Percentiles rank a stretch among this genome's conserved stretches.
Evolutionary conservation across 1,140 invertebrate genomes (phyloP).

Genomic region (Drosophila funebris): DNA sequence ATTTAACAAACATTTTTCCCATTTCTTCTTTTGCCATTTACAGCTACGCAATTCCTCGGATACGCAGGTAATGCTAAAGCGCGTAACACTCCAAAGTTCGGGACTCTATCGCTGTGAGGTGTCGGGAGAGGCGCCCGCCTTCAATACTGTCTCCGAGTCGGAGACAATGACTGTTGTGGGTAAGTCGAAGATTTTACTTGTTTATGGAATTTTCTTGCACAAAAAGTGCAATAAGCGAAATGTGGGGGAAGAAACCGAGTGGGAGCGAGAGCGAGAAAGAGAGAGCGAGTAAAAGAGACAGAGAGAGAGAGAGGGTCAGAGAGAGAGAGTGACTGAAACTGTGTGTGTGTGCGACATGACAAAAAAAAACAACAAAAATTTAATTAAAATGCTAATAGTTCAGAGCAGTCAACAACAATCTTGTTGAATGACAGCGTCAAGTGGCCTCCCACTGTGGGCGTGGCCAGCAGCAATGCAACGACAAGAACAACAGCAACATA

Average conservation of each 20-base stretch:
- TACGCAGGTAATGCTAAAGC: conserved; percentile 87
- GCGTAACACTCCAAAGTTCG: conserved; percentile 88
- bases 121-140: conserved; percentile 90
- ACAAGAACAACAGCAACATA: conserved; percentile 70
- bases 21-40: conserved; percentile 58
- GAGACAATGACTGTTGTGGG: conserved; percentile 90
- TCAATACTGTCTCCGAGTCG: conserved; percentile 90
- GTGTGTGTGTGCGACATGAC: conserved; percentile 23
- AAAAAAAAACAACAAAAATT: conserved; percentile 71
- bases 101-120: conserved; percentile 92
- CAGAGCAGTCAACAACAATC: conserved; percentile 63
- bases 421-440: conserved; percentile 63
- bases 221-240: conserved; percentile 21
- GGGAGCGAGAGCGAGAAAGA: neutral
- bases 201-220: conserved; percentile 6
- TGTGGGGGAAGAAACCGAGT: neutral
- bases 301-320: neutral
- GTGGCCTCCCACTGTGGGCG: conserved; percentile 9
- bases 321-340: conserved; percentile 2
- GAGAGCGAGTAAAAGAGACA: neutral
- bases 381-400: conserved; percentile 82
- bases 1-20: conserved; percentile 29
- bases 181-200: conserved; percentile 83
- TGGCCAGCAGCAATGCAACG: conserved; percentile 18
- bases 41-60: conserved; percentile 89